Evolutionary conservation across 2,797 vertebrate species (phyloP).

Genomic region (Neosilurus mollespiculum): DNA sequence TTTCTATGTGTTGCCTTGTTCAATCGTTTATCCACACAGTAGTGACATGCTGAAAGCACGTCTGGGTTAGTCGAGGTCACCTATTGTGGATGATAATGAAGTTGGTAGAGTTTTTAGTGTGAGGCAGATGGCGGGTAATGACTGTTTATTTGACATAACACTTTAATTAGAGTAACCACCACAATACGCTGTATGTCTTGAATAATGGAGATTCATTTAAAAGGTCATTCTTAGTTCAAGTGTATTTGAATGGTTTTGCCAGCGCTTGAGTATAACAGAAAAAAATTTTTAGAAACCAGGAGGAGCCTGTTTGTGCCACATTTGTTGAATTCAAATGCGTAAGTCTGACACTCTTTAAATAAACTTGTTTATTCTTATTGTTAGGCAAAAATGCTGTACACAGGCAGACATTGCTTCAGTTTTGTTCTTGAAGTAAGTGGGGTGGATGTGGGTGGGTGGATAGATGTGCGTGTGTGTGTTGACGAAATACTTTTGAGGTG

Average conservation of each 20-base stretch:
- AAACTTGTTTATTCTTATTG: slow-evolving; percentile 6
- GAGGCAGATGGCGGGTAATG: slow-evolving; percentile 61
- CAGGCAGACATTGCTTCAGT: not conserved
- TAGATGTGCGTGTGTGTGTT: not conserved
- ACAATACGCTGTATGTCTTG: slow-evolving; percentile 43
- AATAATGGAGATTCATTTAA: slow-evolving; percentile 54
- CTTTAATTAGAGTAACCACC: slow-evolving; percentile 58
- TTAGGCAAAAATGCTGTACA: slow-evolving; percentile 18
- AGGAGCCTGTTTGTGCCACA: not conserved
- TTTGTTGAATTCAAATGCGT: not conserved
- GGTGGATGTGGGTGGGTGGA: not conserved
- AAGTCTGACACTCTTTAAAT: not conserved
- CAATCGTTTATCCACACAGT: slow-evolving; percentile 43
- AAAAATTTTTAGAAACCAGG: too few species aligned
- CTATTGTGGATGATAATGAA: slow-evolving; percentile 61
- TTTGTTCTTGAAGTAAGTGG: not conserved
- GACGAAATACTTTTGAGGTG: not conserved
- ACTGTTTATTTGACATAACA: slow-evolving; percentile 61
- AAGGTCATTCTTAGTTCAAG: slow-evolving; percentile 52
- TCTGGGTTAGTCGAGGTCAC: slow-evolving; percentile 57
- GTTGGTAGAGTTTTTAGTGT: slow-evolving; percentile 51
- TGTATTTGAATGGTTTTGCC: slow-evolving; percentile 46
- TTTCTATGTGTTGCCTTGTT: slow-evolving; percentile 33
- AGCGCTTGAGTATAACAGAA: not conserved
- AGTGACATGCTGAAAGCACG: slow-evolving; percentile 50